Percentiles rank a stretch among this genome's conserved stretches.
These are phyloP conservation scores for Todiramphus saurophagus DNA, from an alignment of 2,113 vertebrate species.

Conservation along the genomic window DNA sequence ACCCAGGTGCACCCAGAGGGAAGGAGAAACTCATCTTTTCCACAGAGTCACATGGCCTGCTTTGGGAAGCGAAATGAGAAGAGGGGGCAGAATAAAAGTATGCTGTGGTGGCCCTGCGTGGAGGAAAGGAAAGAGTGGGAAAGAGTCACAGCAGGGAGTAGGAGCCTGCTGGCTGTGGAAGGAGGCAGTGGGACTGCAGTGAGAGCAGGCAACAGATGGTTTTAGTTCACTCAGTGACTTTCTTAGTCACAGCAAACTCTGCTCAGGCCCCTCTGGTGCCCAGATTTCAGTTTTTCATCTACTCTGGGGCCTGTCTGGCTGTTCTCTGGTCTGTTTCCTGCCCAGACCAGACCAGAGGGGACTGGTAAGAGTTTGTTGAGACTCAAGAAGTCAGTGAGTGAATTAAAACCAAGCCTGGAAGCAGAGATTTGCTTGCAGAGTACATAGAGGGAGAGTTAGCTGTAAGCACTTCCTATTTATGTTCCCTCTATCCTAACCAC, in stretches of 20 bases:
- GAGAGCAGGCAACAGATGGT: background rate
- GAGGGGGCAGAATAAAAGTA: background rate
- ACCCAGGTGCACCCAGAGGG: background rate
- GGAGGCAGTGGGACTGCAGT: background rate
- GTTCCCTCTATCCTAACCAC: background rate
- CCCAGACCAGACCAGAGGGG: background rate
- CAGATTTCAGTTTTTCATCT: background rate
- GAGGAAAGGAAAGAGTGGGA: background rate
- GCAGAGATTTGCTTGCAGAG: background rate
- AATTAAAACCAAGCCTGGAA: background rate
- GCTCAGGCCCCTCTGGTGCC: background rate
- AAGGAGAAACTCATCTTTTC: background rate
- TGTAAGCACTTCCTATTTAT: background rate
- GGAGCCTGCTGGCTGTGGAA: background rate
- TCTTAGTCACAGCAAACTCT: background rate
- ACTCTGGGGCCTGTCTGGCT: background rate
- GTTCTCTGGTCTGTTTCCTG: background rate
- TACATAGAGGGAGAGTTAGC: background rate
- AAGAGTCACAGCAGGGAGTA: background rate
- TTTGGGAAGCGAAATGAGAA: background rate
- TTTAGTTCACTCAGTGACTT: background rate
- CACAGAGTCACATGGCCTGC: fast-evolving
- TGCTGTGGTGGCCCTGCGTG: fast-evolving
- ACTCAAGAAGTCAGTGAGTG: background rate
- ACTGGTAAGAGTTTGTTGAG: background rate